phyloP scores from a whole-genome alignment of 2,113 vertebrate species.

The Oceanites oceanicus region DNA sequence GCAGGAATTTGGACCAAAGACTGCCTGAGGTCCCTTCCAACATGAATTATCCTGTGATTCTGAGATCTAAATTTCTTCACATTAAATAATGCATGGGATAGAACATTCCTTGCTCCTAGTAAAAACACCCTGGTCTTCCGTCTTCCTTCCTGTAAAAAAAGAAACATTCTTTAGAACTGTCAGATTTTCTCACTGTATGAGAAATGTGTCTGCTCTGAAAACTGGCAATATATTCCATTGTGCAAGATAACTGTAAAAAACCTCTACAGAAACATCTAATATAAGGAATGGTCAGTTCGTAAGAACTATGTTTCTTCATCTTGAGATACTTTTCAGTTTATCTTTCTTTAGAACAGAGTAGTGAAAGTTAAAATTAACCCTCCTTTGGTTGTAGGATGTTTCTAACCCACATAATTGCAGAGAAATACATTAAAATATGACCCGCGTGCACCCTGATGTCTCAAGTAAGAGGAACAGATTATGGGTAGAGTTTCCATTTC shows the following conservation, averaged over 20 bases:
- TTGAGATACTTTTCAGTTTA: not conserved
- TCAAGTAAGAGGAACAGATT: not conserved
- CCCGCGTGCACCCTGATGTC: not conserved
- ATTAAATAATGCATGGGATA: slow-evolving; percentile 17
- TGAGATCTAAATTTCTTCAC: not conserved
- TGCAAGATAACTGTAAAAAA: not conserved
- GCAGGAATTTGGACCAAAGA: not conserved
- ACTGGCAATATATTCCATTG: not conserved
- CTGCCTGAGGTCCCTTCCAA: not conserved
- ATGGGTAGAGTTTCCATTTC: not conserved
- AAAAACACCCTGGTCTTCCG: not conserved
- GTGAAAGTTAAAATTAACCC: not conserved
- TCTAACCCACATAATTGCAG: not conserved
- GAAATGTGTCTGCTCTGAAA: not conserved
- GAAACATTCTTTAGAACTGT: not conserved
- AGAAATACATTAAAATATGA: not conserved
- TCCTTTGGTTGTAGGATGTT: not conserved
- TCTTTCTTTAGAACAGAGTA: not conserved
- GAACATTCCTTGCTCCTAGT: slow-evolving; percentile 4
- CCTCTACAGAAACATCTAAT: not conserved
- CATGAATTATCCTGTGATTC: not conserved
- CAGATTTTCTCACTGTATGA: not conserved
- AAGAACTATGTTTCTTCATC: not conserved
- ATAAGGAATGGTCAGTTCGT: not conserved
- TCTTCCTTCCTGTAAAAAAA: not conserved